Conservation (phyloP, 2,888 invertebrate species). For the Baronia brevicornis region DNA sequence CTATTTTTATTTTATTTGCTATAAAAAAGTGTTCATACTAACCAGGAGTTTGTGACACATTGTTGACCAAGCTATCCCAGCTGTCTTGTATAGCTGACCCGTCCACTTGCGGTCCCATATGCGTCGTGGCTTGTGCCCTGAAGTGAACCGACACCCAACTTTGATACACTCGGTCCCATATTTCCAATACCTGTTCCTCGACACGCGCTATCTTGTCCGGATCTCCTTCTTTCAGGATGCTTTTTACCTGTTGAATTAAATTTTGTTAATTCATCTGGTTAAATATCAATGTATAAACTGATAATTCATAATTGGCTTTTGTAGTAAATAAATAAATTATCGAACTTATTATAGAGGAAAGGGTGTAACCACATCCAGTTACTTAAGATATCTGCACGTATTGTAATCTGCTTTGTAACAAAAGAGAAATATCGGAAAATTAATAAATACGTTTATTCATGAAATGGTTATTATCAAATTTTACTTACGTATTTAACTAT, state of each 20-base stretch:
- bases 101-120: constrained; percentile 82
- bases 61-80: constrained; percentile 82
- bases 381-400: no score
- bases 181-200: constrained; percentile 90
- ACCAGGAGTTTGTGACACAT: constrained; percentile 86
- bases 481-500: constrained; percentile 31
- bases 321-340: no score
- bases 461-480: no score
- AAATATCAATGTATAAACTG: no score
- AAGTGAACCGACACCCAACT: constrained; percentile 88
- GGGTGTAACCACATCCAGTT: no score
- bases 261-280: no score
- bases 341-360: no score
- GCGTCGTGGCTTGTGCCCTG: constrained; percentile 32
- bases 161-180: constrained; percentile 96
- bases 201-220: constrained; percentile 86
- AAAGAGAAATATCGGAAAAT: no score
- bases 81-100: constrained; percentile 81
- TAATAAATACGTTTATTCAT: no score
- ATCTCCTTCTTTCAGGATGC: constrained; percentile 86
- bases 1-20: no score
- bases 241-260: constrained; percentile 80
- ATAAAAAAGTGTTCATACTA: constrained; percentile 18
- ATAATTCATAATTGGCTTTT: no score
- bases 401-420: no score